Evolutionary conservation across 1,140 invertebrate genomes (phyloP).

Genomic region (Vanessa tameamea): DNA sequence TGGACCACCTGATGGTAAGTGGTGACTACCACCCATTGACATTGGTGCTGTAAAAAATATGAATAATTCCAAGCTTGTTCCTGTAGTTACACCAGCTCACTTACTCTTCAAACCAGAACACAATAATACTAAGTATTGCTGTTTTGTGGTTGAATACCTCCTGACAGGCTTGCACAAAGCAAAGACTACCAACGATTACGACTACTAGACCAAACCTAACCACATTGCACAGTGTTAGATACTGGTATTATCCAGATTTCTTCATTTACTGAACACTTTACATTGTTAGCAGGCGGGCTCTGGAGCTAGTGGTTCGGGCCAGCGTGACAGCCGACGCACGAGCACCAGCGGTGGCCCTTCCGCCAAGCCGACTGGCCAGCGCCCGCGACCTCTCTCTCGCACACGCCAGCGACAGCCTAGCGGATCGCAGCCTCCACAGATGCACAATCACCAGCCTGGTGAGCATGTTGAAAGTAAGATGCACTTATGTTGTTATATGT

Average conservation of each 20-base stretch:
- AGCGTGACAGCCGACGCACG: slow-evolving; percentile 63
- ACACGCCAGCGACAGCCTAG: slow-evolving; percentile 66
- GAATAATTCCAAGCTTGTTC: no score
- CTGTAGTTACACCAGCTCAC: no score
- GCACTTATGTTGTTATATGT: not conserved
- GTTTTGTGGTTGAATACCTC: no score
- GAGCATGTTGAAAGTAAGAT: slow-evolving; percentile 43
- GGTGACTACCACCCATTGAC: no score
- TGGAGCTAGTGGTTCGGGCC: slow-evolving; percentile 50
- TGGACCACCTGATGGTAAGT: no score
- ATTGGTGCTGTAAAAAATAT: no score
- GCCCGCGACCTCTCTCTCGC: slow-evolving; percentile 58
- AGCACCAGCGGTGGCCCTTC: slow-evolving; percentile 27
- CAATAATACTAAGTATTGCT: no score
- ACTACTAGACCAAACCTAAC: no score
- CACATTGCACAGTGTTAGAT: no score
- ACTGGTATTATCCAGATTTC: not conserved
- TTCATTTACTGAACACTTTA: not conserved
- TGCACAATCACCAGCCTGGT: slow-evolving; percentile 57
- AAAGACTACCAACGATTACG: no score
- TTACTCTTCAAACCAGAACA: no score
- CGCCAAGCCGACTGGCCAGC: slow-evolving; percentile 35
- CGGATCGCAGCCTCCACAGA: slow-evolving; percentile 63
- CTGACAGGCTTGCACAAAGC: no score
- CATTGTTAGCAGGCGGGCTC: slow-evolving; percentile 48